phyloP scores from a whole-genome alignment of 1,140 invertebrate species.

The Calosoma granatense region DNA sequence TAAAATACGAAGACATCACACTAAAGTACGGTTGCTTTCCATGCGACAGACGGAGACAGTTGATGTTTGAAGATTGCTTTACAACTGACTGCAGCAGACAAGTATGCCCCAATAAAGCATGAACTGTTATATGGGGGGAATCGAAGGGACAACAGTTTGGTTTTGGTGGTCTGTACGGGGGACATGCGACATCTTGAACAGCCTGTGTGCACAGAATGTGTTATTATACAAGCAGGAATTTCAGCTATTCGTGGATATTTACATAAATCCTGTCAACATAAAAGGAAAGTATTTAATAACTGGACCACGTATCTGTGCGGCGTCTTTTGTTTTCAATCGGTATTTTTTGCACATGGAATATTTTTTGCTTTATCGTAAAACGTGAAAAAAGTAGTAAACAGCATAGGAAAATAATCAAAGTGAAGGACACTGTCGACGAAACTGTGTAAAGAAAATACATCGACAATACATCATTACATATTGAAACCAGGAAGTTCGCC shows the following conservation, averaged over 20 bases:
- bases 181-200: background rate
- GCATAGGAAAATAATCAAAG: too few species aligned
- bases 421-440: too few species aligned
- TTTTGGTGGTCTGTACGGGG: background rate
- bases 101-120: background rate
- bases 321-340: background rate
- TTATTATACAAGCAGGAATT: background rate
- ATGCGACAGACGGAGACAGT: background rate
- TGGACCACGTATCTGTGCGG: background rate
- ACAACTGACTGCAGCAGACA: background rate
- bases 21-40: background rate
- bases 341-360: background rate
- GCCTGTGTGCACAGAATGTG: background rate
- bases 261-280: background rate
- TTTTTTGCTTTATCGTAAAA: too few species aligned
- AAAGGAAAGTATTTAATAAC: conserved; percentile 9
- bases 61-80: too few species aligned
- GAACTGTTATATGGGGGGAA: background rate
- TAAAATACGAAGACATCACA: conserved; percentile 1
- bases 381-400: too few species aligned
- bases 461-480: too few species aligned
- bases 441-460: too few species aligned
- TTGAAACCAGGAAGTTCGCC: too few species aligned
- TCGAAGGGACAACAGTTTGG: background rate
- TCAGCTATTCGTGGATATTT: background rate